A percentile compares a stretch with the other conserved stretches of the same genome.
Conservation (phyloP, 1,140 invertebrate species). For the Brachionus rubens region DNA sequence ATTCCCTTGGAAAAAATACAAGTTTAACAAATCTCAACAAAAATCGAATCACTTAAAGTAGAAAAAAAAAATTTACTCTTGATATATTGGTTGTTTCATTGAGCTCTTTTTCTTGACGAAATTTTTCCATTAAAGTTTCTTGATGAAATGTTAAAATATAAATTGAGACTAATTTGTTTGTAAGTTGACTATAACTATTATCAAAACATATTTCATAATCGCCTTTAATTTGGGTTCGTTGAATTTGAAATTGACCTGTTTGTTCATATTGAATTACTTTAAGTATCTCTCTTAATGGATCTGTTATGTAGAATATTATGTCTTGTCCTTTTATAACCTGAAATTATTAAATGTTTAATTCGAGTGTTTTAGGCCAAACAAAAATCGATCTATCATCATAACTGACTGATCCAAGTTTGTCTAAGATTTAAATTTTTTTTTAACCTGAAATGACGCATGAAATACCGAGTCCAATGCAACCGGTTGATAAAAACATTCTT, state of each 20-base stretch:
- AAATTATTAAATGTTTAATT: background rate
- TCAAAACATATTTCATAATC: constrained; percentile 45
- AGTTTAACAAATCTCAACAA: background rate
- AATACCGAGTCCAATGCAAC: constrained; percentile 14
- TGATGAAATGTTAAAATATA: constrained; percentile 41
- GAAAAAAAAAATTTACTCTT: too few species aligned
- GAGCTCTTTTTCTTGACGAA: constrained; percentile 4
- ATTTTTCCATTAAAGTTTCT: constrained; percentile 17
- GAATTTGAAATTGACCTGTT: constrained; percentile 35
- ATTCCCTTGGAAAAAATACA: background rate
- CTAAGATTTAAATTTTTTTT: background rate
- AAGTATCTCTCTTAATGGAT: background rate
- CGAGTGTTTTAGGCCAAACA: too few species aligned
- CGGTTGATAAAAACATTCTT: constrained; percentile 41
- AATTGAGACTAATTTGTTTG: constrained; percentile 24
- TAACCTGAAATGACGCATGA: constrained; percentile 36
- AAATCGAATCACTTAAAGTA: too few species aligned
- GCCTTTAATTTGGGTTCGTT: constrained; percentile 1
- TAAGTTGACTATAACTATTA: constrained; percentile 24
- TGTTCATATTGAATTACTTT: constrained; percentile 14
- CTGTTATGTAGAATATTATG: background rate
- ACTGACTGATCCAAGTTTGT: background rate
- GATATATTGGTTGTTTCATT: constrained; percentile 34
- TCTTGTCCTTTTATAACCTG: constrained; percentile 32
- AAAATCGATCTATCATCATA: too few species aligned